Percentiles rank a stretch among this genome's conserved stretches.
Evolutionary conservation across 2,113 vertebrate species (phyloP).

Genomic region (Porphyrio hochstetteri): DNA sequence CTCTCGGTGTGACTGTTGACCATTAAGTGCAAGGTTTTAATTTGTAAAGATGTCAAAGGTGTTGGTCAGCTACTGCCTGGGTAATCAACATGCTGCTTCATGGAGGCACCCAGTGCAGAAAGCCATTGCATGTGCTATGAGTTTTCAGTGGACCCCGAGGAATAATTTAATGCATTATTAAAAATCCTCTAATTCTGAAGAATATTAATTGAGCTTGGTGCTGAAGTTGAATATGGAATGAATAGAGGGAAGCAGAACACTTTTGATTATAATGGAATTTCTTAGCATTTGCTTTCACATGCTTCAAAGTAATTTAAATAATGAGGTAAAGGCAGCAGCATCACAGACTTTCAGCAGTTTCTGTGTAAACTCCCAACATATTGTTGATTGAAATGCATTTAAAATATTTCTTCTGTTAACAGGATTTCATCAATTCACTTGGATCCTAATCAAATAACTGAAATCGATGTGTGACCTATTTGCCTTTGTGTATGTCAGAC

Average conservation of each 20-base stretch:
- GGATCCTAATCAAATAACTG: background rate
- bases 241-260: background rate
- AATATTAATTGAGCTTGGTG: slow-evolving; percentile 27
- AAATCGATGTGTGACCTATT: background rate
- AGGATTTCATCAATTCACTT: background rate
- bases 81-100: background rate
- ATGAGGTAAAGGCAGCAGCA: background rate
- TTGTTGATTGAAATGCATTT: background rate
- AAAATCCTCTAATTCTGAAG: slow-evolving; percentile 3
- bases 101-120: background rate
- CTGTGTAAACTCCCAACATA: background rate
- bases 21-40: background rate
- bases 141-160: background rate
- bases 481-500: background rate
- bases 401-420: background rate
- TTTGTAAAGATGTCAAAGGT: background rate
- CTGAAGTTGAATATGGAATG: background rate
- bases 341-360: background rate
- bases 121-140: background rate
- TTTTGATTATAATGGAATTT: background rate
- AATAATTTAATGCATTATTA: slow-evolving; percentile 45
- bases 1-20: background rate
- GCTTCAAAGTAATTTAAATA: slow-evolving; percentile 7
- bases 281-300: background rate
- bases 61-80: background rate